Evolutionary conservation across 2,113 vertebrate genomes (phyloP), one percentile per base, ranked within the genome.

Genomic region (Hyaena hyaena): DNA sequence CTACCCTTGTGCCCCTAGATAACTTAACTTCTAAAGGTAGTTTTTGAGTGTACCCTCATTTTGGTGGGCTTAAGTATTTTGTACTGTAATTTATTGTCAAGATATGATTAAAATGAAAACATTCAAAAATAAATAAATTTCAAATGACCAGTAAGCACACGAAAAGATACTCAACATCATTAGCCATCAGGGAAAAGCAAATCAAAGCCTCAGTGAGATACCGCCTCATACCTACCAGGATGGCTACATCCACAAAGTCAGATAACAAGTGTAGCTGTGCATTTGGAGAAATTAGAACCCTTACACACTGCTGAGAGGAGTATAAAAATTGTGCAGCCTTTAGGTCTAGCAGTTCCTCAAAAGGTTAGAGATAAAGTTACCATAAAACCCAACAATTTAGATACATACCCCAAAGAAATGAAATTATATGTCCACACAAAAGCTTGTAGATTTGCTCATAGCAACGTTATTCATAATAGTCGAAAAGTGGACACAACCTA

Each of bases 21-120:
- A 15, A 81, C 35, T 68, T 50, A 26, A 26, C 74, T 5, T 79
- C 48, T 65, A 86, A 53, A 77, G 24, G n/a, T 12, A 48, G 55
- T 45, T 55, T 92, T 79, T 87, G 16, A 74, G 7, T 68, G 35
- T 93, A 3, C 19, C 58, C 50, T 96, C 14, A 81, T 63, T 82
- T 91, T 98, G 31, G 24, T 96, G 31, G 39, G 26, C 48, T 94
- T 86, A 82, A 69, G 39, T 95, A n/a, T 93, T 93, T 96, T 80
- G 39, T 80, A 63, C 93, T 87, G 0, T 45, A 84, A 53, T 89
- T 95, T 77, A 69, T 63, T 93, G 82, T 63, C 7, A 43, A 81
- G 17, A 6, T 92, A 79, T 82, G 61, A 68, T 63, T 66, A 86
- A 53, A 83, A 14, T 73, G 31, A 69, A 95, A 95, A 89, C 55